Evolutionary conservation across 1,140 invertebrate genomes (phyloP), one percentile per base, ranked within the genome.

Genomic region (Zaprionus inermis): DNA sequence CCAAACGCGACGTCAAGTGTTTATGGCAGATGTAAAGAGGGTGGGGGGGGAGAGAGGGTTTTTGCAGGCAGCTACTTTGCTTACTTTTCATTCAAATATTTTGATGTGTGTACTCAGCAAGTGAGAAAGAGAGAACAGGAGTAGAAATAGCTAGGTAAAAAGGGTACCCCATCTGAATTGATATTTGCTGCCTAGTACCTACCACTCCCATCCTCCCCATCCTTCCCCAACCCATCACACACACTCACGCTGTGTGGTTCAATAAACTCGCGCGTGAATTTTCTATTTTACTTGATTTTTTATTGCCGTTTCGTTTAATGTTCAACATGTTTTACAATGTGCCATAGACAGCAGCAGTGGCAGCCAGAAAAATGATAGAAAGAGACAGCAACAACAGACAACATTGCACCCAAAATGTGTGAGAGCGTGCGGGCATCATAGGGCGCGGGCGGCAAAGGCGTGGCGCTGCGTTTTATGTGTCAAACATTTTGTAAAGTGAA

Each of bases 11-110:
- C 61, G 41, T 66, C 63, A 66, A 66, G 70, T 70, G 72, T 55
- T 67, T 46, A 32, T 36, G 30, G 24, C 14, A 34, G 12, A 20
- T 22, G 55, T 14, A 44, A 51, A 54, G 20, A 7, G n/a, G 24
- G 28, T 38, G 32, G 30, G 22, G 54, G 36, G 36, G 44, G 51
- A 20, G 41, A 28, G n/a, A 28, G 18, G 41, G 38, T n/a, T n/a
- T n/a, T n/a, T n/a, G n/a, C n/a, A 20, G 41, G 38, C 68, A 63
- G 76, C 83, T 83, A 88, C 83, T 88, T 78, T 86, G 83, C 84
- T 88, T 86, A 89, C 83, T 78, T 86, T 82, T 83, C 84, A 86
- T 86, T 86, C 79, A 86, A 88, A 86, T 79, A 86, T 83, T 83
- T 76, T 72, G 60, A 76, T 76, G 72, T 76, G 68, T 76, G 73